phyloP scores from a whole-genome alignment of 2,888 invertebrate genomes.

The Megastigmus dorsalis region DNA sequence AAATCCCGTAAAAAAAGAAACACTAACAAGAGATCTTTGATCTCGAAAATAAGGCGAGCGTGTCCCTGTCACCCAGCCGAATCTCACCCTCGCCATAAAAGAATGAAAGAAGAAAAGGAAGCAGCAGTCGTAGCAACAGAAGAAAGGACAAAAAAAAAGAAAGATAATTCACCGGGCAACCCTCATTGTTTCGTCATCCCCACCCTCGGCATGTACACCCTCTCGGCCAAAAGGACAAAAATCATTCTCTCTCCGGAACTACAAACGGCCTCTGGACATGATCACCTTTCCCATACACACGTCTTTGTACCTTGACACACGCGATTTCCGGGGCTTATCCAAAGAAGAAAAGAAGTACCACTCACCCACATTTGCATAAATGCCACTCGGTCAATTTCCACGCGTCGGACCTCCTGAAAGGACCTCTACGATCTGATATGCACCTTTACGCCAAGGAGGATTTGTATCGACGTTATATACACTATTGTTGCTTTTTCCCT shows the following conservation, averaged over 20 bases:
- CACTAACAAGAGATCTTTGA: not conserved
- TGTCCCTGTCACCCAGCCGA: not conserved
- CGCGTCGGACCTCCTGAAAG: constrained; percentile 7
- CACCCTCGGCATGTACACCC: not conserved
- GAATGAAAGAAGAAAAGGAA: too few relatives aligned
- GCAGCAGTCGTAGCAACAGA: too few relatives aligned
- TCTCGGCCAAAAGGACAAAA: constrained; percentile 29
- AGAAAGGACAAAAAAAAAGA: constrained; percentile 30
- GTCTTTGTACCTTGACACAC: not conserved
- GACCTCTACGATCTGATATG: constrained; percentile 21
- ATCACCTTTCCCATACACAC: constrained; percentile 14
- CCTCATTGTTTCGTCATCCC: constrained; percentile 33
- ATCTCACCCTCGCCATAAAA: constrained; percentile 5
- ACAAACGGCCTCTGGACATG: constrained; percentile 45
- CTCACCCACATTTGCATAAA: constrained; percentile 51
- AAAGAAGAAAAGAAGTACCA: not conserved
- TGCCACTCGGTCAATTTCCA: constrained; percentile 43
- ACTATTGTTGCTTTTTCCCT: not conserved
- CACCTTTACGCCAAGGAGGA: not conserved
- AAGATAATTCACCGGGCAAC: constrained; percentile 28
- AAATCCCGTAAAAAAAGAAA: constrained; percentile 18
- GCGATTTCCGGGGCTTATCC: constrained; percentile 2
- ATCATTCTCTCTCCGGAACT: constrained; percentile 36
- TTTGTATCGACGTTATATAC: too few relatives aligned
- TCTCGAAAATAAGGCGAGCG: not conserved